Evolutionary conservation across 2,888 invertebrate genomes (phyloP).

Genomic region (Acleris holmiana): DNA sequence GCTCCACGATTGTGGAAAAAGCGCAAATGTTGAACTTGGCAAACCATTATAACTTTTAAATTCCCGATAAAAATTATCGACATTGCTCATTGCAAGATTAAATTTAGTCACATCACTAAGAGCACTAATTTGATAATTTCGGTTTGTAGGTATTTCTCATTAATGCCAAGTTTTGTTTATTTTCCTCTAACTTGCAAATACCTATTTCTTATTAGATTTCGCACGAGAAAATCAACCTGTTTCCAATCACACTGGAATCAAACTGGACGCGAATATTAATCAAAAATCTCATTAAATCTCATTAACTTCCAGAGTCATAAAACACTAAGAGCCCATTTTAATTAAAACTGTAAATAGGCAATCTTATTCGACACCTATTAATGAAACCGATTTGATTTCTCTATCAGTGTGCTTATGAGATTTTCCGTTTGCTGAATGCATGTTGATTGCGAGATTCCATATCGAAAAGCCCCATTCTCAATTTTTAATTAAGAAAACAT

Average conservation of each 20-base stretch:
- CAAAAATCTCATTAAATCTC: slow-evolving; percentile 34
- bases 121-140: too few species aligned
- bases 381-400: not conserved
- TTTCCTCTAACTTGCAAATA: too few species aligned
- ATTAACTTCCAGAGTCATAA: slow-evolving; percentile 31
- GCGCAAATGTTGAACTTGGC: too few species aligned
- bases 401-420: not conserved
- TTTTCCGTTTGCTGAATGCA: not conserved
- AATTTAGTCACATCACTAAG: too few species aligned
- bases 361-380: slow-evolving; percentile 1
- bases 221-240: slow-evolving; percentile 20
- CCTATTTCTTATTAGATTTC: slow-evolving; percentile 26
- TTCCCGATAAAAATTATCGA: too few species aligned
- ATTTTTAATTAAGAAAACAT: not conserved
- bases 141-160: too few species aligned
- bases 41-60: too few species aligned
- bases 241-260: slow-evolving; percentile 12
- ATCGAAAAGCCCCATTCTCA: not conserved
- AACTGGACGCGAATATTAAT: slow-evolving; percentile 26
- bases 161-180: too few species aligned
- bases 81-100: too few species aligned
- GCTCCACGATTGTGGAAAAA: too few species aligned
- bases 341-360: slow-evolving; percentile 22
- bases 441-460: not conserved
- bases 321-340: slow-evolving; percentile 19